These are phyloP conservation scores for Ctenicera cuprea DNA, from an alignment of 2,888 invertebrate genomes.

Conservation along the genomic window DNA sequence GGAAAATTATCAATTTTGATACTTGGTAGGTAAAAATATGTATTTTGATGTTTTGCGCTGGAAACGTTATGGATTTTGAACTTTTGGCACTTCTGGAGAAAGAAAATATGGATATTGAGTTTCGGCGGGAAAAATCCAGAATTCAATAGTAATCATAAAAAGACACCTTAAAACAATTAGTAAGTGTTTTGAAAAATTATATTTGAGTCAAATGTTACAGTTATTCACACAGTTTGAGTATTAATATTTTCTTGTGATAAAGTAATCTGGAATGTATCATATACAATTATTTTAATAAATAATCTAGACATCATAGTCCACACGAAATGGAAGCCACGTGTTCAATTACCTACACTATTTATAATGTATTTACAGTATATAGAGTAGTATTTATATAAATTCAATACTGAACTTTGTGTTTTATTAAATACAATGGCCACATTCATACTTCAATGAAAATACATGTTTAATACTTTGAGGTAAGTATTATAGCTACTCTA, in stretches of 20 bases:
- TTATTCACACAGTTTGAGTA: conserved; percentile 70
- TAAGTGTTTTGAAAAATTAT: conserved; percentile 64
- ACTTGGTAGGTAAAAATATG: too few relatives aligned
- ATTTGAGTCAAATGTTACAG: conserved; percentile 64
- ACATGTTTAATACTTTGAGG: conserved; percentile 42
- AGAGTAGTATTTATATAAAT: conserved; percentile 60
- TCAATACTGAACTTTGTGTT: conserved; percentile 67
- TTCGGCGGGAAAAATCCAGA: too few relatives aligned
- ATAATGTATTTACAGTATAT: conserved; percentile 62
- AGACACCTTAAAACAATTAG: too few relatives aligned
- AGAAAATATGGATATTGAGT: too few relatives aligned
- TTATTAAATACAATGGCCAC: conserved; percentile 67
- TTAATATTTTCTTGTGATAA: conserved; percentile 65
- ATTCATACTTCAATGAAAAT: conserved; percentile 45
- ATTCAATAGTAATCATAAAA: too few relatives aligned
- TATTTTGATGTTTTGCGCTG: too few relatives aligned
- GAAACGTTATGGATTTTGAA: too few relatives aligned
- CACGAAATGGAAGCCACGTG: conserved; percentile 63
- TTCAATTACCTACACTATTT: conserved; percentile 60
- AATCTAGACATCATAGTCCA: conserved; percentile 61
- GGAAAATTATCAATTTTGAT: too few relatives aligned
- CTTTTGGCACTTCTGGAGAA: too few relatives aligned
- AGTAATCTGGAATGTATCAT: conserved; percentile 67
- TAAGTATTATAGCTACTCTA: conserved; percentile 38
- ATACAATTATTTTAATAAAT: conserved; percentile 60